Evolutionary conservation across 1,140 invertebrate species (phyloP).

Genomic region (Acyrthosiphon pisum): DNA sequence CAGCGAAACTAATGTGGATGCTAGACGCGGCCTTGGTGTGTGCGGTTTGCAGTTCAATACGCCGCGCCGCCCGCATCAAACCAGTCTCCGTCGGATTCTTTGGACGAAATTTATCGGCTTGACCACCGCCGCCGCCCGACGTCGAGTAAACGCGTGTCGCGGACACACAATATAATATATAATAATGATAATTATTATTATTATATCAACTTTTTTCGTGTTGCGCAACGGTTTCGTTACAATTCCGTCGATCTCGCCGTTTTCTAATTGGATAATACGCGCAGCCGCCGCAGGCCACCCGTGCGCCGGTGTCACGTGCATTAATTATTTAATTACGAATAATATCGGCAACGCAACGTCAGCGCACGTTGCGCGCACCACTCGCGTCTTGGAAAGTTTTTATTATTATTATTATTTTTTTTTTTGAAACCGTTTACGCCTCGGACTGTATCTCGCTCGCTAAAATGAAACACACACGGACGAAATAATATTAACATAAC

Average conservation of each 20-base stretch:
- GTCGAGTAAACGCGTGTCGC: neutral
- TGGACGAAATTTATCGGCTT: slow-evolving; percentile 14
- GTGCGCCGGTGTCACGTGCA: neutral
- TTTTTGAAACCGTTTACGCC: slow-evolving; percentile 12
- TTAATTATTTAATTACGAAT: slow-evolving; percentile 27
- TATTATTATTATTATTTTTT: neutral
- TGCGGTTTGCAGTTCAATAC: neutral
- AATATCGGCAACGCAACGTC: neutral
- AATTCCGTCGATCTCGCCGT: slow-evolving; percentile 29
- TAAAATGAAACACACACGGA: neutral
- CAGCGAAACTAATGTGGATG: neutral
- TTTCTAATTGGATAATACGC: slow-evolving; percentile 21
- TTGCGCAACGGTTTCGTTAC: slow-evolving; percentile 32
- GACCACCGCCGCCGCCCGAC: neutral
- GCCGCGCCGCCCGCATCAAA: neutral
- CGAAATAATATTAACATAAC: neutral
- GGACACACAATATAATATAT: neutral
- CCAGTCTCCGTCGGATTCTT: neutral
- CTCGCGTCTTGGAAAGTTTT: slow-evolving; percentile 3
- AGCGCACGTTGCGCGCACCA: neutral
- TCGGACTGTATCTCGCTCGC: neutral
- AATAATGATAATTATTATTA: neutral
- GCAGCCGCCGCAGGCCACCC: neutral
- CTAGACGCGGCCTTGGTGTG: neutral
- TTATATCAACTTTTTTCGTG: neutral